These are phyloP conservation scores for Chrysina gloriosa DNA, from an alignment of 2,888 invertebrate genomes.

Conservation along the genomic window DNA sequence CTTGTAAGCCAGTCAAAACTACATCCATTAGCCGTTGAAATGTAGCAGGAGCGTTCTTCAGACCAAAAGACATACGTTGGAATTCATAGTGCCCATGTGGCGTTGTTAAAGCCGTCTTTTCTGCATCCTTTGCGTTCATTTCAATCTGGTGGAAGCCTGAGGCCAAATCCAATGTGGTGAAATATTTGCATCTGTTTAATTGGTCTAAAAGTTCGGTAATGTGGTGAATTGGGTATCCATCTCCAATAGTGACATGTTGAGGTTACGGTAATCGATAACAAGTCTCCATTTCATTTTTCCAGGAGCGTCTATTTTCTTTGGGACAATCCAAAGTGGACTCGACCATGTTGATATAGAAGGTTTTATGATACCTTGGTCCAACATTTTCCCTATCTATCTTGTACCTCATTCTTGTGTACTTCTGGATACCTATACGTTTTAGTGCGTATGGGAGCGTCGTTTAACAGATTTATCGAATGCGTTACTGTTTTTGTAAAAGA, in stretches of 20 bases:
- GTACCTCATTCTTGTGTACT: too few species aligned
- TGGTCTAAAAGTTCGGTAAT: constrained; percentile 48
- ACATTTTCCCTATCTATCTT: too few species aligned
- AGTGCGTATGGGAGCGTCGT: too few species aligned
- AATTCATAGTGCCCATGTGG: constrained; percentile 55
- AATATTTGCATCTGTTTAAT: constrained; percentile 46
- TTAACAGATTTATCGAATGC: too few species aligned
- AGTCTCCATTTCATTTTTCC: constrained; percentile 47
- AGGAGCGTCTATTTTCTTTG: constrained; percentile 45
- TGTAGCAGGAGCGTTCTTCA: constrained; percentile 35
- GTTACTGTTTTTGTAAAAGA: too few species aligned
- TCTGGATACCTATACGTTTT: too few species aligned
- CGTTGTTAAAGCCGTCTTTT: constrained; percentile 56
- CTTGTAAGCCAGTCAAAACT: too few species aligned
- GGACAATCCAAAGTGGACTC: constrained; percentile 46
- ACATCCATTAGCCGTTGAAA: too few species aligned
- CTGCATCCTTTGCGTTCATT: constrained; percentile 46
- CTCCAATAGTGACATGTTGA: constrained; percentile 42
- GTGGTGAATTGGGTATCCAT: constrained; percentile 46
- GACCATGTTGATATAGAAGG: too few species aligned
- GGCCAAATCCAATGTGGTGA: constrained; percentile 49
- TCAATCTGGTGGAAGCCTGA: constrained; percentile 52
- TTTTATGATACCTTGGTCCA: constrained; percentile 46
- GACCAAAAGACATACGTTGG: constrained; percentile 55
- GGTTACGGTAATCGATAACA: constrained; percentile 46